Evolutionary conservation across 1,140 invertebrate genomes (phyloP), one percentile per base, ranked within the genome.

Genomic region (Trypoxylus dichotomus): DNA sequence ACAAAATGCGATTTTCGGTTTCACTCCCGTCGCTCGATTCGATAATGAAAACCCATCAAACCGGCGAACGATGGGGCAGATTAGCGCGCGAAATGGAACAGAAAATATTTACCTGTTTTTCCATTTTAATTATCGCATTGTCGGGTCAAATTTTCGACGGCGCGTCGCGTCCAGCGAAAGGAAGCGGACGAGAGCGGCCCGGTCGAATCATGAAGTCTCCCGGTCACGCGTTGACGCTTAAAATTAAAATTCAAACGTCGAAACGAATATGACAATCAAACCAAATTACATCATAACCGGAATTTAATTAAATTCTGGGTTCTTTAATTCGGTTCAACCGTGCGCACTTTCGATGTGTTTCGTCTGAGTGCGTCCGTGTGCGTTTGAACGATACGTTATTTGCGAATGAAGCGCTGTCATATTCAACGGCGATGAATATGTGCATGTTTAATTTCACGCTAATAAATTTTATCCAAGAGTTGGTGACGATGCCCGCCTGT

Each of bases 181-280:
- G 68, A 24, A 5, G 6, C 71, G 71, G 37, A 37, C 1, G 68
- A n/a, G n/a, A 72, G 19, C 5, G 54, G n/a, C 19, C 47, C 13
- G 47, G 5, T 21, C 13, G 21, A 71, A 27, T 27, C 11, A n/a
- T 41, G 21, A 15, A 37, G 71, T 41, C 11, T 37, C 15, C 2
- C 37, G 10, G n/a, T 13, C n/a, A 21, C 37, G n/a, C 3, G 11
- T 73, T 73, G 27, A 37, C 71, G 37, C n/a, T 3, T 11, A 41
- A 73, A 41, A 73, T 73, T 73, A 73, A 73, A 73, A 37, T 73
- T 73, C 71, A 73, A 37, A 73, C 29, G 29, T 42, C 71, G 71
- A 42, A 37, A 37, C 71, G 37, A 73, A 42, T 21, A 24, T 42
- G 71, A 73, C 71, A 73, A 73, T 73, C 71, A 42, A 73, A 73